Evolutionary conservation across 2,113 vertebrate species (phyloP).

Genomic region (Tachysurus fulvidraco): DNA sequence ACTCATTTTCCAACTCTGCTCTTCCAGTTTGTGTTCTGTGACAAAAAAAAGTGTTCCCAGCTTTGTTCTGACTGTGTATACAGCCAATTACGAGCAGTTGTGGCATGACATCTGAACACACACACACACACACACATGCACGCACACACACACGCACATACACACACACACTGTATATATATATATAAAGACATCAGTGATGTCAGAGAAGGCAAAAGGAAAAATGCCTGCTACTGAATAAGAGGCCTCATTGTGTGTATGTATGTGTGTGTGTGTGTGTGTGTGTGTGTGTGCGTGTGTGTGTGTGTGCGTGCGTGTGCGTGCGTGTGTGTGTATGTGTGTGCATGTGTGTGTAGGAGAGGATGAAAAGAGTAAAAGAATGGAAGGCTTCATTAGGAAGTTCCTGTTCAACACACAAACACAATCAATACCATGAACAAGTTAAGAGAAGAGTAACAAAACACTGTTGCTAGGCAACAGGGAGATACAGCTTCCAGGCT

Average conservation of each 20-base stretch:
- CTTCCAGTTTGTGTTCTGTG: conserved; percentile 8
- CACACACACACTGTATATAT: conserved; percentile 26
- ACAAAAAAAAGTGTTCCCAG: conserved; percentile 24
- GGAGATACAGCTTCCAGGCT: background rate
- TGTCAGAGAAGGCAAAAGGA: background rate
- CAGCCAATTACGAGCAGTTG: conserved; percentile 42
- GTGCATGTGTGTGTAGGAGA: background rate
- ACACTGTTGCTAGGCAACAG: background rate
- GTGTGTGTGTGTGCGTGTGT: background rate
- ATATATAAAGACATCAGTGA: background rate
- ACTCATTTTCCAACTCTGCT: no score
- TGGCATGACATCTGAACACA: conserved; percentile 31
- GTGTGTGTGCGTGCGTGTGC: conserved; percentile 2
- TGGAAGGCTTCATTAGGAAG: background rate
- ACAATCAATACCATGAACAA: background rate
- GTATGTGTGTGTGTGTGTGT: background rate
- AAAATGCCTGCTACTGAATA: background rate
- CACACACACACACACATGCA: conserved; percentile 32
- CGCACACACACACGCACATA: conserved; percentile 38
- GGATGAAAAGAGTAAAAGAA: background rate
- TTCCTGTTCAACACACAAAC: background rate
- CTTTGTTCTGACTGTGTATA: conserved; percentile 39
- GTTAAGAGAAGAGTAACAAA: background rate
- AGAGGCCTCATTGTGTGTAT: background rate
- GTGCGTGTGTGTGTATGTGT: background rate